phyloP scores from a whole-genome alignment of 2,888 invertebrate genomes.

The Baronia brevicornis region DNA sequence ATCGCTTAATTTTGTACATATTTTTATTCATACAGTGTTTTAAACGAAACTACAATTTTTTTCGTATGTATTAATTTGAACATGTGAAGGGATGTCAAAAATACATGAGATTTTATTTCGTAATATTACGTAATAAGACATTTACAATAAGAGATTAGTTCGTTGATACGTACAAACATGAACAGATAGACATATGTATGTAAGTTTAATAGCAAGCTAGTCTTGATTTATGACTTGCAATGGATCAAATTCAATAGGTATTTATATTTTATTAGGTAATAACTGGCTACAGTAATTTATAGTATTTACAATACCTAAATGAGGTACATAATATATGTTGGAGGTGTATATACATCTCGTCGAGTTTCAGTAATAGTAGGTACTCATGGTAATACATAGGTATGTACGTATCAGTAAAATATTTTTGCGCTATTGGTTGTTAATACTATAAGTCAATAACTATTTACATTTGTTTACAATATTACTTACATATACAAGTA shows the following conservation, averaged over 20 bases:
- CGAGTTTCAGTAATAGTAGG: too few species aligned
- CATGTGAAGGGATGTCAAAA: constrained; percentile 46
- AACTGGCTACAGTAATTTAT: too few species aligned
- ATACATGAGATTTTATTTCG: constrained; percentile 27
- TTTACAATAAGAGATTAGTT: constrained; percentile 28
- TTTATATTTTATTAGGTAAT: too few species aligned
- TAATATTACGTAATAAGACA: constrained; percentile 32
- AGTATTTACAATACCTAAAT: constrained; percentile 13
- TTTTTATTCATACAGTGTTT: constrained; percentile 39
- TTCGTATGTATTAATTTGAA: constrained; percentile 44
- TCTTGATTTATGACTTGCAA: too few species aligned
- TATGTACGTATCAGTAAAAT: constrained; percentile 35
- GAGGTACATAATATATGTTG: too few species aligned
- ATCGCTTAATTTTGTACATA: constrained; percentile 63
- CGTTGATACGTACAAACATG: constrained; percentile 8
- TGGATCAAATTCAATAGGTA: too few species aligned
- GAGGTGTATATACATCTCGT: too few species aligned
- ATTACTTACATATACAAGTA: constrained; percentile 37
- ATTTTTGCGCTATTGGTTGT: constrained; percentile 29
- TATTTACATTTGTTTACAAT: constrained; percentile 66
- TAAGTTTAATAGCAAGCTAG: constrained; percentile 10
- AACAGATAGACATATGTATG: constrained; percentile 4
- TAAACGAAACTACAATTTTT: constrained; percentile 36
- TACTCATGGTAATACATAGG: too few species aligned
- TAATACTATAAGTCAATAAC: constrained; percentile 27